Base-by-base conservation (phyloP, 2,797 vertebrate genomes). In the Tamandua tetradactyla region DNA sequence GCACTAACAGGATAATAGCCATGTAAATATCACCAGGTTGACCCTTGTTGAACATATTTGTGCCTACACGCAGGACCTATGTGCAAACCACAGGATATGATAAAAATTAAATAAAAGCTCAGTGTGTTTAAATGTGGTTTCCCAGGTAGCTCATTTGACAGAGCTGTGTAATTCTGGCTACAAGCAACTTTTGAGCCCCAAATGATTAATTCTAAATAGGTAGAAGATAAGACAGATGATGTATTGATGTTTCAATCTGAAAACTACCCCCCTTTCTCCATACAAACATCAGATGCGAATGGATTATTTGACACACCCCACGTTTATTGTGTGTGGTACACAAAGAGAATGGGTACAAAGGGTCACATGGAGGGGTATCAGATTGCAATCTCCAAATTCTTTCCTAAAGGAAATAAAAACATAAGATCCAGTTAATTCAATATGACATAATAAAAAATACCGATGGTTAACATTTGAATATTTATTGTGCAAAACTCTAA, bases 231-330 rank as follows among this genome's bases (percentile, higher is more conserved):
- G 78, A 82, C 78, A 79, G 30, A 27, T 69, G 85, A 86, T 44
- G n/a, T 55, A 82, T 25, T 68, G 91, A 22, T 95, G 94, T 22
- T 76, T 61, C 81, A 66, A 61, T 87, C 84, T 55, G 66, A 84
- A 82, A 91, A 85, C 94, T 30, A 61, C 92, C 30, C 91, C 94
- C 59, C 75, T 47, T 55, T 93, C 97, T 96, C 94, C 86, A 76
- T 88, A 95, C 93, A 97, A 96, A 94, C 93, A 95, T 95, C 90
- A 95, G 88, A 91, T 89, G 78, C 75, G 68, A 14, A 49, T 94
- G 59, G 92, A 91, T 92, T 89, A 47, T 75, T 97, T 79, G 7
- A 78, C 14, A 57, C 52, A 71, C 3, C 64, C 7, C 87, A 52
- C 52, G 76, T 97, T 97, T 97, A 96, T 96, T 87, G 79, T 59